Base-by-base conservation (phyloP, 2,797 vertebrate species). In the Sphaeramia orbicularis region DNA sequence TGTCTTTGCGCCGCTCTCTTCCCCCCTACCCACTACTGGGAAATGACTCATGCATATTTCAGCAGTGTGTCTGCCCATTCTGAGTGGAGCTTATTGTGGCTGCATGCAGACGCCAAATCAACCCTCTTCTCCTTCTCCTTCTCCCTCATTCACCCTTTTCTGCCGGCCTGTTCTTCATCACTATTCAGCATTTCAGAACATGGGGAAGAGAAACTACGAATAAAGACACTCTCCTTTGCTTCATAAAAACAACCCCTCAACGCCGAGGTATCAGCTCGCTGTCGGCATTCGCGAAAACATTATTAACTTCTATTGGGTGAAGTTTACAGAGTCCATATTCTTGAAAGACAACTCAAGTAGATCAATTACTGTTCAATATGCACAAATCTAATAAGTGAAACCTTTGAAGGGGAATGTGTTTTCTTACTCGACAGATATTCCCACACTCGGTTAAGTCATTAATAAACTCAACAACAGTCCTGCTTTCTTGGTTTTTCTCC, bases 41-140 rank as follows among this genome's bases (percentile, higher is more conserved):
- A 91, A 88, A 86, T 86, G 85, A 87, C 78, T 92, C 88, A 91
- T 93, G 84, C 86, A 93, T 92, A 91, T 93, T 92, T 92, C 84
- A 93, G 74, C 71, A 91, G 83, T 52, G 75, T 76, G 89, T 85
- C 84, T 85, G 84, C 83, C 78, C 72, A 75, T 76, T 88, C 78
- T 71, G 77, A 89, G 81, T 76, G 74, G 71, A 84, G 84, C 85
- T 89, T 92, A 85, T 89, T 90, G 83, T 82, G 90, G 85, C 80
- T 76, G 79, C 83, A 83, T 81, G 75, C 71, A 84, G 85, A 86
- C 51, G 69, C 75, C 83, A 86, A 85, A 86, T 83, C 85, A 91
- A 47, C 54, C 65, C 54, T 71, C 50, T 70, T 71, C 75, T 63
- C 69, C 63, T 63, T 76, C 66, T 72, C 63, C 45, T 43, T 77